These are phyloP conservation scores for Sinhomidia bicolor DNA, from an alignment of 2,888 invertebrate genomes.

Conservation along the genomic window DNA sequence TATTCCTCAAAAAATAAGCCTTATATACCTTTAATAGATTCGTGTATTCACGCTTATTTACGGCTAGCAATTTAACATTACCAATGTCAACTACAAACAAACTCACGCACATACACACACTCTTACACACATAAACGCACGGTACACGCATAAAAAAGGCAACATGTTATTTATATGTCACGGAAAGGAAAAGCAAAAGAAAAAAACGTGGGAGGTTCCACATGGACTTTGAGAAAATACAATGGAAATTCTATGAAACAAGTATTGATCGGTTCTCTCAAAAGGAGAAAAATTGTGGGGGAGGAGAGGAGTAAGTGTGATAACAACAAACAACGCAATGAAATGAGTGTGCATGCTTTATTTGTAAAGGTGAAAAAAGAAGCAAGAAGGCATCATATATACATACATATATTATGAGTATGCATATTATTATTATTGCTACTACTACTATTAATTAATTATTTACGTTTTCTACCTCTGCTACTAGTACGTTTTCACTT, in stretches of 20 bases:
- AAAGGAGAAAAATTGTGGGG: not conserved
- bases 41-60: too few relatives aligned
- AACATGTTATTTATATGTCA: too few relatives aligned
- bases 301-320: not conserved
- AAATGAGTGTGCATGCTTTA: not conserved
- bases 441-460: not conserved
- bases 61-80: too few relatives aligned
- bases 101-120: not conserved
- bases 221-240: constrained; percentile 17
- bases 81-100: too few relatives aligned
- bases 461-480: not conserved
- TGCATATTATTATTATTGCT: not conserved
- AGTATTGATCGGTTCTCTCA: constrained; percentile 21
- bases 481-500: constrained; percentile 79
- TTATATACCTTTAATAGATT: too few relatives aligned
- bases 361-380: not conserved
- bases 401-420: not conserved
- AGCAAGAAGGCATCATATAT: not conserved
- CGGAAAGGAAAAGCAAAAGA: not conserved
- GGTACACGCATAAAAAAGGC: not conserved
- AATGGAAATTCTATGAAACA: constrained; percentile 24
- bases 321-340: not conserved
- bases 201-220: not conserved
- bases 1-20: too few relatives aligned
- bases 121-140: not conserved